phyloP scores from a whole-genome alignment of 2,113 vertebrate genomes.

The Motacilla tschutschensis region DNA sequence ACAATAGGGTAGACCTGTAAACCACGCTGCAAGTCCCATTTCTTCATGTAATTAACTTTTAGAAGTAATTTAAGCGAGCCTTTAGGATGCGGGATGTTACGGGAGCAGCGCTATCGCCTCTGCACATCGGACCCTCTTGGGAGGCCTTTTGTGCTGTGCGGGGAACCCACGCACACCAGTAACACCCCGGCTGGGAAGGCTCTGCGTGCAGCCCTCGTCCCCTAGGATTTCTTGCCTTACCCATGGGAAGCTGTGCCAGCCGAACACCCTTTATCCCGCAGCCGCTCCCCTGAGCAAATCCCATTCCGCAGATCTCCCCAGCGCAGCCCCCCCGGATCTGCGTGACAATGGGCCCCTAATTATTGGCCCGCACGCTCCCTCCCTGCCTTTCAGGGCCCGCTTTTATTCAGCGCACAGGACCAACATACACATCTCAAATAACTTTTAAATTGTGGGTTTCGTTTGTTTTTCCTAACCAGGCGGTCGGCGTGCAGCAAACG shows the following conservation, averaged over 20 bases:
- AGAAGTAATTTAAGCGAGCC: background rate
- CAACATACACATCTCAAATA: slow-evolving; percentile 40
- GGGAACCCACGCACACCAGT: accelerated
- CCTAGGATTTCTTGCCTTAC: background rate
- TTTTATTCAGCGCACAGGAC: slow-evolving; percentile 8
- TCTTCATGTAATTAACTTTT: background rate
- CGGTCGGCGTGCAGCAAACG: background rate
- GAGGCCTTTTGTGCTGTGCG: background rate
- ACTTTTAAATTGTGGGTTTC: slow-evolving; percentile 34
- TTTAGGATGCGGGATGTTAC: background rate
- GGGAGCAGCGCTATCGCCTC: background rate
- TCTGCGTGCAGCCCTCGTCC: accelerated
- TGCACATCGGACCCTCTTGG: background rate
- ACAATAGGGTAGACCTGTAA: background rate
- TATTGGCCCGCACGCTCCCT: slow-evolving; percentile 12
- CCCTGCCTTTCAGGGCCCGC: slow-evolving; percentile 23
- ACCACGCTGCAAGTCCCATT: background rate
- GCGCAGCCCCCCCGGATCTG: background rate
- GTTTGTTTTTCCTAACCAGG: slow-evolving; percentile 23
- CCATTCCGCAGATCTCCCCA: background rate
- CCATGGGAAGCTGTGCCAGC: background rate
- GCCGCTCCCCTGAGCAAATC: background rate
- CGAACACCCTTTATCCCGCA: background rate
- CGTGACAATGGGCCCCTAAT: slow-evolving; percentile 43
- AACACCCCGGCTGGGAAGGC: background rate